Evolutionary conservation across 2,113 vertebrate species (phyloP).

Genomic region (Merops nubicus): DNA sequence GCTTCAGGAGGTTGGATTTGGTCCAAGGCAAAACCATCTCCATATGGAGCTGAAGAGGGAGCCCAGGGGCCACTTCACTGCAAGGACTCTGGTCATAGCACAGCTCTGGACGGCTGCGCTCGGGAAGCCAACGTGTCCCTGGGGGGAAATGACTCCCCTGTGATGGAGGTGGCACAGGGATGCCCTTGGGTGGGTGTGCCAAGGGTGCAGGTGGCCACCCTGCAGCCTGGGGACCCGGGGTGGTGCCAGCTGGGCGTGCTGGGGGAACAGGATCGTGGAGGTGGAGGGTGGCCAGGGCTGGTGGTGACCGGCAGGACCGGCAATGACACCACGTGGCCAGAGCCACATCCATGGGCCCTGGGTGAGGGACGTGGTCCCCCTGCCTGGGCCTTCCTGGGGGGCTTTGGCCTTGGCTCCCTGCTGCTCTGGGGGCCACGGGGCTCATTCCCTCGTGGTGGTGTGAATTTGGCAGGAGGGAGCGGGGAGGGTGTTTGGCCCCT

Average conservation of each 20-base stretch:
- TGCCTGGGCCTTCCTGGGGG: not conserved
- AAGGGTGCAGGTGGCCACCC: not conserved
- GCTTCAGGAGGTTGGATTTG: not conserved
- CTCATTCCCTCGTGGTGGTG: not conserved
- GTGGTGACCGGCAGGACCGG: not conserved
- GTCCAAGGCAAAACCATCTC: not conserved
- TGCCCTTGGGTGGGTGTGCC: not conserved
- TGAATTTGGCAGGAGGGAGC: not conserved
- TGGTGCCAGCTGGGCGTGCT: fast-evolving
- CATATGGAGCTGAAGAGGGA: not conserved
- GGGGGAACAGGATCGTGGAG: not conserved
- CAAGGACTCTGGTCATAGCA: fast-evolving
- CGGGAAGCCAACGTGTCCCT: fast-evolving
- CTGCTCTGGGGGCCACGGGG: not conserved
- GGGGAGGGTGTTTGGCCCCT: fast-evolving
- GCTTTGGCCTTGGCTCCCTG: fast-evolving
- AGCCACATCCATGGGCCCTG: fast-evolving
- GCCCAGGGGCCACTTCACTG: not conserved
- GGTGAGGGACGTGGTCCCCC: not conserved
- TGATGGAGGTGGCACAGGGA: not conserved
- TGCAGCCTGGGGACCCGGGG: not conserved
- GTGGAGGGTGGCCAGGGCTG: not conserved
- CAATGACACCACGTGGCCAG: not conserved
- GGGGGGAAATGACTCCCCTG: not conserved
- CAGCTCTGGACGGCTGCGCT: not conserved